These are phyloP conservation scores for Taphrorychus bicolor DNA, from an alignment of 2,888 invertebrate species.

Conservation along the genomic window DNA sequence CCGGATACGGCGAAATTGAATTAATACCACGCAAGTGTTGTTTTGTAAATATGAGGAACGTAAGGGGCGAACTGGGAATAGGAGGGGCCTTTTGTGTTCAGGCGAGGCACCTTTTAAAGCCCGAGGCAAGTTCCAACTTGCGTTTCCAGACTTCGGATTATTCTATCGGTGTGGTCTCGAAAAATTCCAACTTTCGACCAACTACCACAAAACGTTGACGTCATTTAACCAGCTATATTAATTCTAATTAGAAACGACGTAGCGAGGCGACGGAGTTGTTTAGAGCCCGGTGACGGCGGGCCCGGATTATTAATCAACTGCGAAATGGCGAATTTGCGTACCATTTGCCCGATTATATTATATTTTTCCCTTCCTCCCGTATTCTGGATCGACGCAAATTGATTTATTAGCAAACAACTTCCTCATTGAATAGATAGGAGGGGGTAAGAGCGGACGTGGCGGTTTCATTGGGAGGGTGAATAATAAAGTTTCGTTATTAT, in stretches of 20 bases:
- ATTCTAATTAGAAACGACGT: constrained; percentile 35
- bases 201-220: not conserved
- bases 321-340: constrained; percentile 25
- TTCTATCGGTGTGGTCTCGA: no score
- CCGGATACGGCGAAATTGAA: not conserved
- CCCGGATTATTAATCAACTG: constrained; percentile 33
- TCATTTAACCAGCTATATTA: constrained; percentile 28
- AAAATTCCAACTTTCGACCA: no score
- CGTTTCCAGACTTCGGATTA: no score
- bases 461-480: no score
- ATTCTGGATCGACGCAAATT: not conserved
- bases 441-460: no score
- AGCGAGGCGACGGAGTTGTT: constrained; percentile 18
- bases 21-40: constrained; percentile 4
- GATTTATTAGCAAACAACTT: constrained; percentile 12
- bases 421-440: not conserved
- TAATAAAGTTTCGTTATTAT: no score
- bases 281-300: constrained; percentile 24
- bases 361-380: constrained; percentile 8
- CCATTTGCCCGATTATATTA: constrained; percentile 22
- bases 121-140: no score
- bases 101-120: not conserved
- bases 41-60: constrained; percentile 4
- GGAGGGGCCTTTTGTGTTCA: not conserved
- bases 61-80: not conserved